Evolutionary conservation across 2,113 vertebrate species (phyloP), one percentile per base, ranked within the genome.

Genomic region (Eidolon helvum): DNA sequence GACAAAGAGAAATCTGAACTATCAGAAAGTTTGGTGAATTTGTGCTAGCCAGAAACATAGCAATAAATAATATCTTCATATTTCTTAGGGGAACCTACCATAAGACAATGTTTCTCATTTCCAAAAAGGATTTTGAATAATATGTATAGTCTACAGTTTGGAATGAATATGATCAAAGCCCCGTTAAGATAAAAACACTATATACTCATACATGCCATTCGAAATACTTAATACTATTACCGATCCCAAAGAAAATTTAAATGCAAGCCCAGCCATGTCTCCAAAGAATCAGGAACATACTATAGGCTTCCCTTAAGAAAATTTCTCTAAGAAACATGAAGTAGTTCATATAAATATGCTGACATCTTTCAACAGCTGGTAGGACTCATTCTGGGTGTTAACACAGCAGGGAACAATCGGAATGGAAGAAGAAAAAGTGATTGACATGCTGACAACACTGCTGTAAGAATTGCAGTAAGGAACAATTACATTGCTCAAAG

Each of bases 401-500:
- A 53, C 96, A 21, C 96, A 97, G 96, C 91, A 59, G 96, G 97
- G 89, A 93, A 71, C 93, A 82, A 83, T 94, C 91, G 65, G 95
- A 72, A 85, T 19, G 61, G 95, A 68, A 94, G 96, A 80, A 65
- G 86, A 92, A 88, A 6, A 63, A 40, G 68, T 97, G 97, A 97
- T 75, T 97, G 97, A 91, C 97, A 26, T 19, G 91, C 96, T 88
- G 94, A 95, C 96, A 95, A 95, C 50, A 21, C 61, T 24, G 77
- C 80, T 24, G 19, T 74, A 87, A 83, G 95, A 78, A 57, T 35
- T 61, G 63, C 92, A 61, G 89, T 24, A 43, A 85, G 92, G 85
- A 83, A 96, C 97, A 97, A 97, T 97, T 83, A 89, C 88, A 74
- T 74, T 4, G 91, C 96, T 97, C 93, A 35, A 74, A 95, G 94